Conservation (phyloP, 2,113 vertebrate genomes). For the Felis catus region F.catus_Fca126_mat1.0 CM031423.1:92178001-92178500, state of each 20-base stretch:
- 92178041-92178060: neutral
- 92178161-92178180: fast-evolving
- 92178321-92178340: neutral
- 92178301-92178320: neutral
- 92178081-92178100: neutral
- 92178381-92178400: neutral
- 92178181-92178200: neutral
- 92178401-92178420: neutral
- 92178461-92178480: neutral
- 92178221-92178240: neutral
- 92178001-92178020: neutral
- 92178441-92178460: neutral
- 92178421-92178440: neutral
- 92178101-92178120: fast-evolving
- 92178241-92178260: neutral
- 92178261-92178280: neutral
- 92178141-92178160: fast-evolving
- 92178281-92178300: neutral
- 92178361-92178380: neutral
- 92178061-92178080: neutral
- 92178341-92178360: neutral
- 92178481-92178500: neutral
- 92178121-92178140: neutral
- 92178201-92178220: fast-evolving
- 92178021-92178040: neutral